Evolutionary conservation across 2,888 invertebrate genomes (phyloP).

Genomic region (Andrena bucephala): DNA sequence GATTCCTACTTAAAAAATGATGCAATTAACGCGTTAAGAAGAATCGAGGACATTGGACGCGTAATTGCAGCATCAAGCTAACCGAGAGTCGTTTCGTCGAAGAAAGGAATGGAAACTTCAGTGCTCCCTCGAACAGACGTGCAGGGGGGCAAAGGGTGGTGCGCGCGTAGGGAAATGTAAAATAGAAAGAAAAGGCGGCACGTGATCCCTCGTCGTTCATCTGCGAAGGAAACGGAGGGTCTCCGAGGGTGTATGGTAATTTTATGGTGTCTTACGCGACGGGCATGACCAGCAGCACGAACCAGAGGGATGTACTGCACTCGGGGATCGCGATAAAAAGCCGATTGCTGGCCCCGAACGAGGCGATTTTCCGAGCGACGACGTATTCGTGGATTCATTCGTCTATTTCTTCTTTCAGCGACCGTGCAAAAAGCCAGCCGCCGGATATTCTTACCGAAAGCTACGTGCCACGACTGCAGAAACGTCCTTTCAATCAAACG

Average conservation of each 20-base stretch:
- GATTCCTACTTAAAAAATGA: not conserved
- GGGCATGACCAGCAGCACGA: slow-evolving; percentile 21
- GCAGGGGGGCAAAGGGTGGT: slow-evolving; percentile 19
- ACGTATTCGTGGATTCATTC: slow-evolving; percentile 72
- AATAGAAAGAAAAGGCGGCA: slow-evolving; percentile 35
- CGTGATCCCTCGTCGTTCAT: slow-evolving; percentile 39
- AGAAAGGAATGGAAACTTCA: slow-evolving; percentile 27
- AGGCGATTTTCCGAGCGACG: slow-evolving; percentile 64
- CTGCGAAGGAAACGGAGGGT: slow-evolving; percentile 15
- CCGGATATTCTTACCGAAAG: slow-evolving; percentile 54
- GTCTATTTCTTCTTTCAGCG: slow-evolving; percentile 49
- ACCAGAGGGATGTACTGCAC: slow-evolving; percentile 27
- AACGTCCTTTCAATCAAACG: slow-evolving; percentile 25
- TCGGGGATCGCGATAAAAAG: slow-evolving; percentile 66
- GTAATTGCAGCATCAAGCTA: not conserved
- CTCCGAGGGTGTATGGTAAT: slow-evolving; percentile 61
- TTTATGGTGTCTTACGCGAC: slow-evolving; percentile 58
- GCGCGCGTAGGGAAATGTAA: slow-evolving; percentile 4
- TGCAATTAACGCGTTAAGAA: not conserved
- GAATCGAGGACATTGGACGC: not conserved
- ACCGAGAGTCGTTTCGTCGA: slow-evolving; percentile 3
- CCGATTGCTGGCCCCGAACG: slow-evolving; percentile 60
- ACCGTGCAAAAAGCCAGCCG: slow-evolving; percentile 35
- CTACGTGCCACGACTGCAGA: slow-evolving; percentile 64
- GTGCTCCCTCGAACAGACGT: not conserved